Evolutionary conservation across 2,888 invertebrate species (phyloP).

Genomic region (Cataglyphis cursor): DNA sequence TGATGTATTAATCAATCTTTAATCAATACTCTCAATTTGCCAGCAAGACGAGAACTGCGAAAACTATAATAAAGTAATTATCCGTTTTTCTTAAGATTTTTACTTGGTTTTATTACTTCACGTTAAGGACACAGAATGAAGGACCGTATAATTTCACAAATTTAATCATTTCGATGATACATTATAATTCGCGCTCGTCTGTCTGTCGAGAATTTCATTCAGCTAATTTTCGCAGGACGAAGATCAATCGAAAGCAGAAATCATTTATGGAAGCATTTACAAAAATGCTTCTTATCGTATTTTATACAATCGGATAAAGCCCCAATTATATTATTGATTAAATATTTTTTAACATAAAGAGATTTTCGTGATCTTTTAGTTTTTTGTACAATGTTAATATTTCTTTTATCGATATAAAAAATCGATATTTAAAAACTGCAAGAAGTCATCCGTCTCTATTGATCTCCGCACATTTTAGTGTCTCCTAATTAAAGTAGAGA

Average conservation of each 20-base stretch:
- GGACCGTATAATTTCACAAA: slow-evolving; percentile 36
- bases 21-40: slow-evolving; percentile 18
- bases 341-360: slow-evolving; percentile 9
- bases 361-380: slow-evolving; percentile 6
- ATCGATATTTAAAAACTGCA: slow-evolving; percentile 27
- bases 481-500: slow-evolving; percentile 77
- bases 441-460: slow-evolving; percentile 40
- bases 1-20: slow-evolving; percentile 47
- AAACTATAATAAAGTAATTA: slow-evolving; percentile 38
- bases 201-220: slow-evolving; percentile 30
- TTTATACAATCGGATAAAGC: neutral
- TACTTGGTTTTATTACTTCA: slow-evolving; percentile 15
- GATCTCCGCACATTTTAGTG: slow-evolving; percentile 43
- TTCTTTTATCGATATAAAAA: slow-evolving; percentile 13
- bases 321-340: neutral
- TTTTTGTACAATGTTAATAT: slow-evolving; percentile 4
- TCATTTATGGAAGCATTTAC: slow-evolving; percentile 7
- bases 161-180: slow-evolving; percentile 34
- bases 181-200: slow-evolving; percentile 47
- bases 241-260: slow-evolving; percentile 48
- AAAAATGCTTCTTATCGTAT: neutral
- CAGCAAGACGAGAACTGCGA: slow-evolving; percentile 50
- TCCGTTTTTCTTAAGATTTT: slow-evolving; percentile 1
- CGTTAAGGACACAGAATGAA: slow-evolving; percentile 27
- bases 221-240: slow-evolving; percentile 32